Percentiles rank a stretch among this genome's conserved stretches.
These are phyloP conservation scores for Drosophila asahinai DNA, from an alignment of 1,140 invertebrate genomes.

Conservation along the genomic window DNA sequence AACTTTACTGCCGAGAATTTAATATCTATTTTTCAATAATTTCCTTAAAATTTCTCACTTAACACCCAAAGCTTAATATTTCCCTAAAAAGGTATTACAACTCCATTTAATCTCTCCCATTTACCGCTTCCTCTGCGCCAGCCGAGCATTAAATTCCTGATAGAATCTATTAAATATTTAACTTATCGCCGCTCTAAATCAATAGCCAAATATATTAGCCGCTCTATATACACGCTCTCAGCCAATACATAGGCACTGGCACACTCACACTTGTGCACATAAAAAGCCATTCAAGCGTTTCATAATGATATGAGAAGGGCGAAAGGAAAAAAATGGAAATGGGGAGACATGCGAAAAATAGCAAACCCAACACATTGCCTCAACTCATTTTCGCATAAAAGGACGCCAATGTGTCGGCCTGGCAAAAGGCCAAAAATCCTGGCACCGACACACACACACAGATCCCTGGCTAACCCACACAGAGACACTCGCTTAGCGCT, in stretches of 20 bases:
- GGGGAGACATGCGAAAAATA: slow-evolving; percentile 53
- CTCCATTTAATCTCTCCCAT: not conserved
- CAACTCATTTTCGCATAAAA: slow-evolving; percentile 82
- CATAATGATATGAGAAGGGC: slow-evolving; percentile 64
- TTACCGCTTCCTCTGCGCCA: slow-evolving; percentile 5
- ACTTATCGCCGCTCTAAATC: slow-evolving; percentile 61
- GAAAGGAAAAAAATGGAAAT: slow-evolving; percentile 41
- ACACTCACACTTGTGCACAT: slow-evolving; percentile 41
- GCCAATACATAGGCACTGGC: slow-evolving; percentile 17
- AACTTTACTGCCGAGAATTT: too few species aligned
- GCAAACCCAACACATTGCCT: slow-evolving; percentile 73
- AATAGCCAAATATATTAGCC: slow-evolving; percentile 56
- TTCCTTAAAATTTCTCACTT: not conserved
- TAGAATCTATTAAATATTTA: slow-evolving; percentile 58
- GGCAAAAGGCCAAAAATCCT: slow-evolving; percentile 79
- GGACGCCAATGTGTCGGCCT: slow-evolving; percentile 79
- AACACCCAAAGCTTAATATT: not conserved
- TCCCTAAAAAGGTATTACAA: not conserved
- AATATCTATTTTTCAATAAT: not conserved
- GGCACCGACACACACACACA: slow-evolving; percentile 29
- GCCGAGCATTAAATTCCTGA: slow-evolving; percentile 45
- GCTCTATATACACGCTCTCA: slow-evolving; percentile 13
- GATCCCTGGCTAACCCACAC: slow-evolving; percentile 19
- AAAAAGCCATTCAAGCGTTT: slow-evolving; percentile 77
- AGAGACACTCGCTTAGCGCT: slow-evolving; percentile 11